Evolutionary conservation across 2,113 vertebrate genomes (phyloP), one percentile per base, ranked within the genome.

Genomic region (Pteronura brasiliensis): DNA sequence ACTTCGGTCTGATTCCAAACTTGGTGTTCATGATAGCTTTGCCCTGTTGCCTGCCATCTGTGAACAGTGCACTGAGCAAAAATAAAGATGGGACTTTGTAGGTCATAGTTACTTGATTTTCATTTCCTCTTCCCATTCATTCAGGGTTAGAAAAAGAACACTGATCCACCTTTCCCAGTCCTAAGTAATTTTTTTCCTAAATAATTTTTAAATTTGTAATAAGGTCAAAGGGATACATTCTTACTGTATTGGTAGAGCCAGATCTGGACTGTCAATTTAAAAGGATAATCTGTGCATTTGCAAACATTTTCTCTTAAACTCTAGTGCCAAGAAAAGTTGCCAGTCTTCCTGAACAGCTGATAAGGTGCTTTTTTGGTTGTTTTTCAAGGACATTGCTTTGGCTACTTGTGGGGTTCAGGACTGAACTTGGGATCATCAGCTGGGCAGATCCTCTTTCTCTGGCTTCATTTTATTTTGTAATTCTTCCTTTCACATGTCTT

Each of bases 401-500:
- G 57, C 61, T 36, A 44, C 42, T 84, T 42, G 34, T 67, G 79
- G 85, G 71, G 27, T 55, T 72, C 29, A 80, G 31, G 71, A 55
- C 42, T 89, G 71, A 85, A 72, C 39, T 57, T 85, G 52, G 39
- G 27, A 85, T 55, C 8, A 55, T 55, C 31, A 27, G 17, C 13
- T 77, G 90, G 59, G 29, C 71, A 71, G 44, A 71, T 31, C 39
- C 27, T 61, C 36, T 88, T 89, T 90, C 44, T 13, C 39, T 44
- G 21, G 31, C 47, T 76, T 67, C 21, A 14, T 47, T 84, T 88
- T 44, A 27, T 88, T 96, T 88, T 61, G 42, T 42, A 83, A 77
- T 92, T 96, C 67, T 88, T 82, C 44, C 36, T 44, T 94, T 81
- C 21, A 77, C 80, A 18, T 76, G 49, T 49, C 81, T 95, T 88